A percentile compares a stretch with the other conserved stretches of the same genome.
These are phyloP conservation scores for Gavialis gangeticus DNA, from an alignment of 2,113 vertebrate species.

Conservation along the genomic window DNA sequence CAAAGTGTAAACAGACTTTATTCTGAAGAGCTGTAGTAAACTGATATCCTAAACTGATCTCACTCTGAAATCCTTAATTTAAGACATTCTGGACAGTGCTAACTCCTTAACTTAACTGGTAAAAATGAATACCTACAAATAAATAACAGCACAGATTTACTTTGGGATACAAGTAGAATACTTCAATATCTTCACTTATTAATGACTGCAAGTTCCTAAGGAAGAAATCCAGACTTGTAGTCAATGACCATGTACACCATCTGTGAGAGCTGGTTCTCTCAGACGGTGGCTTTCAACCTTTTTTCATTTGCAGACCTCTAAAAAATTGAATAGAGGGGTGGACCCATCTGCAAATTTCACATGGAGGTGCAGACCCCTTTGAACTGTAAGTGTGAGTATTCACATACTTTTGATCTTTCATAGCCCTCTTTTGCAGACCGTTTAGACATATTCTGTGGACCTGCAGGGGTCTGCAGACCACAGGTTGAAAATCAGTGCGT, in stretches of 20 bases:
- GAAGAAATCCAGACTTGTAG: background rate
- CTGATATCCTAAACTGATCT: slow-evolving; percentile 31
- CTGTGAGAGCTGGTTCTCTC: background rate
- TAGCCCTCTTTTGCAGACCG: too few relatives aligned
- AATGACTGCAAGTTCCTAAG: background rate
- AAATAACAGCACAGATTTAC: slow-evolving; percentile 23
- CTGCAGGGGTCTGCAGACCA: too few relatives aligned
- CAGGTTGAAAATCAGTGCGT: too few relatives aligned
- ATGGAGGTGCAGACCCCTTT: too few relatives aligned
- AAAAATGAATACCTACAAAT: slow-evolving; percentile 39
- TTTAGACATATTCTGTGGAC: too few relatives aligned
- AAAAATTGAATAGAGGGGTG: too few relatives aligned
- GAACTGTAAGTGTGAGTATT: too few relatives aligned
- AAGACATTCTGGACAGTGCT: background rate
- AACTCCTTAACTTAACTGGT: slow-evolving; percentile 4
- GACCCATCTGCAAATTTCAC: too few relatives aligned
- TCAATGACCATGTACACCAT: background rate
- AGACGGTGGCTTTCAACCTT: background rate
- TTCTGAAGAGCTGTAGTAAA: slow-evolving; percentile 21
- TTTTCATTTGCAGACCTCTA: too few relatives aligned
- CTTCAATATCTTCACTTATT: background rate
- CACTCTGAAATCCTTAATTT: slow-evolving; percentile 43
- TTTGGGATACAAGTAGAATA: background rate
- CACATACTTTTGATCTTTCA: too few relatives aligned
- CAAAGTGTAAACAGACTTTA: slow-evolving; percentile 7